These are phyloP conservation scores for Athripsodes cinereus DNA, from an alignment of 2,888 invertebrate species.

Conservation along the genomic window DNA sequence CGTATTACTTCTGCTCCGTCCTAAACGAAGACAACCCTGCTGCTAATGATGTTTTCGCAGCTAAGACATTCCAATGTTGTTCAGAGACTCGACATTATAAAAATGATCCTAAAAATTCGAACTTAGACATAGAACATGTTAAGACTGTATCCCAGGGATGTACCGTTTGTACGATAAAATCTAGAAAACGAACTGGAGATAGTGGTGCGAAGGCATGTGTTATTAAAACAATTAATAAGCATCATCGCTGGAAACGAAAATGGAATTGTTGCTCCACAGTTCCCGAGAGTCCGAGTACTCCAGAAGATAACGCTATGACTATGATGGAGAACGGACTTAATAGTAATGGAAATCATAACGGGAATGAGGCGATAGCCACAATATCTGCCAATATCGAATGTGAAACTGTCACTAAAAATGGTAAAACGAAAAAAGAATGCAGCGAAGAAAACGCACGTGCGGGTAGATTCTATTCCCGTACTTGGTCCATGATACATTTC, in stretches of 20 bases:
- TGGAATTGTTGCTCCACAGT: slow-evolving; percentile 56
- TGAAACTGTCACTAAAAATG: slow-evolving; percentile 14
- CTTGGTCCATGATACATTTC: slow-evolving; percentile 39
- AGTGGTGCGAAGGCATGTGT: slow-evolving; percentile 29
- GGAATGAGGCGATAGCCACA: slow-evolving; percentile 27
- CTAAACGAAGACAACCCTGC: slow-evolving; percentile 42
- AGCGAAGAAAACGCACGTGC: slow-evolving; percentile 27
- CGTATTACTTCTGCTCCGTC: slow-evolving; percentile 45
- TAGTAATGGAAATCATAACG: slow-evolving; percentile 15
- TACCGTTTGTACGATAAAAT: slow-evolving; percentile 27
- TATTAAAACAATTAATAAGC: slow-evolving; percentile 38
- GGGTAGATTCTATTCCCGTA: slow-evolving; percentile 14
- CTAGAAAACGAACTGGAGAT: slow-evolving; percentile 20
- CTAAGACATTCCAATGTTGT: slow-evolving; percentile 40
- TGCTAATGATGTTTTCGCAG: slow-evolving; percentile 29
- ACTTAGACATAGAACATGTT: slow-evolving; percentile 31
- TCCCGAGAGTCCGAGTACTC: slow-evolving; percentile 54
- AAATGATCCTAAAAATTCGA: slow-evolving; percentile 26
- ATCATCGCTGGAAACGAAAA: slow-evolving; percentile 45
- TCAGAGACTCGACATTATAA: slow-evolving; percentile 32
- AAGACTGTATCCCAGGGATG: slow-evolving; percentile 32
- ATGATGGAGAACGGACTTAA: slow-evolving; percentile 19
- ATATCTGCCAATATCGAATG: slow-evolving; percentile 20
- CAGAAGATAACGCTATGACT: slow-evolving; percentile 42
- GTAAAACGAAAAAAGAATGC: slow-evolving; percentile 28